Conservation (phyloP, 2,113 vertebrate species). For the Phyllostomus discolor region DNA sequence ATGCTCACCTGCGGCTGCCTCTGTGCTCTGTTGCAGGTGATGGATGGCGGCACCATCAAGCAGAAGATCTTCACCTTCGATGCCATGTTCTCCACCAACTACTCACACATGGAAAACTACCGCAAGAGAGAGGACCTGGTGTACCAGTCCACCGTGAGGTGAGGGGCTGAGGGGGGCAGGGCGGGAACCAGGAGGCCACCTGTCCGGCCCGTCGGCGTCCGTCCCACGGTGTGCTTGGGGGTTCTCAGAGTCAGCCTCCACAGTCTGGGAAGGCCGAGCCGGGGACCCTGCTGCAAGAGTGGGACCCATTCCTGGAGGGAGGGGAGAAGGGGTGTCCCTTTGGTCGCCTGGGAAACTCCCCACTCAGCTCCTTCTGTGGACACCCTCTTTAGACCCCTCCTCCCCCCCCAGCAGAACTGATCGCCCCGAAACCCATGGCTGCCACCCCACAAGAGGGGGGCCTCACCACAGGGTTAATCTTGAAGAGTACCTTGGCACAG, state of each 20-base stretch:
- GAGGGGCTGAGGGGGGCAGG: constrained; percentile 11
- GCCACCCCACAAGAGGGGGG: neutral
- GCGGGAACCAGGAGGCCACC: neutral
- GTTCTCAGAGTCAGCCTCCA: rapidly evolving
- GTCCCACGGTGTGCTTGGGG: rapidly evolving
- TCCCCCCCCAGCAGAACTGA: neutral
- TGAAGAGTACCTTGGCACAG: neutral
- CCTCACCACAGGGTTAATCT: rapidly evolving
- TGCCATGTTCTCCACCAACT: constrained; percentile 93
- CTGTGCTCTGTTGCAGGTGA: constrained; percentile 82
- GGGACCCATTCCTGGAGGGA: neutral
- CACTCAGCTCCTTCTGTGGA: neutral
- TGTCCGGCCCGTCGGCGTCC: rapidly evolving
- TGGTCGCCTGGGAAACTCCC: neutral
- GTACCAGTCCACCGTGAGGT: constrained; percentile 95
- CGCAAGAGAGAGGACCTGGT: constrained; percentile 88
- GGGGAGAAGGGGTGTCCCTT: neutral
- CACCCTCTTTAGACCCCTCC: neutral
- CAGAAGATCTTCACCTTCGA: constrained; percentile 97
- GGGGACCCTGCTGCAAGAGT: neutral
- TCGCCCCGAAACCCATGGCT: neutral
- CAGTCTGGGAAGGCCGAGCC: neutral
- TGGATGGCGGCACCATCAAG: constrained; percentile 88
- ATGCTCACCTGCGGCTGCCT: neutral
- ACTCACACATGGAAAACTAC: constrained; percentile 91